Evolutionary conservation across 2,113 vertebrate species (phyloP).

Genomic region (Muntiacus reevesi): DNA sequence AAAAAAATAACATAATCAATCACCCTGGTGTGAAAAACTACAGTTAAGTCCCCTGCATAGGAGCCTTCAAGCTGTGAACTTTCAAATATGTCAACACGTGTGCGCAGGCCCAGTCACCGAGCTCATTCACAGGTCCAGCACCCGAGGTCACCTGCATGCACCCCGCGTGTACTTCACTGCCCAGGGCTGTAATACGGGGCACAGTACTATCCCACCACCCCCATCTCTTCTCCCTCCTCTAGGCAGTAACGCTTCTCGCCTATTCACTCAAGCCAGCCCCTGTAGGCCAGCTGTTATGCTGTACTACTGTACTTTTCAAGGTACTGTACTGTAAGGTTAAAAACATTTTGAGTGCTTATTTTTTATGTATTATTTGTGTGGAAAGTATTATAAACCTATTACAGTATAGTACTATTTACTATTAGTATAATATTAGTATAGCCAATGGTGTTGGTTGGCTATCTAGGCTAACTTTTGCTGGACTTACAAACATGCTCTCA

Average conservation of each 20-base stretch:
- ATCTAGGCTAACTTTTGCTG: not conserved
- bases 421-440: no score
- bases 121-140: accelerated
- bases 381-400: not conserved
- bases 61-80: not conserved
- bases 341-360: not conserved
- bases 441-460: not conserved
- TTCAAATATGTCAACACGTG: not conserved
- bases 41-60: not conserved
- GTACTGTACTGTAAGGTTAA: not conserved
- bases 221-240: not conserved
- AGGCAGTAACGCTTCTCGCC: not conserved
- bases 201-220: not conserved
- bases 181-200: accelerated
- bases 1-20: slow-evolving; percentile 29
- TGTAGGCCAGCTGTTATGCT: not conserved
- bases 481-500: not conserved
- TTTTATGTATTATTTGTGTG: not conserved
- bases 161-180: not conserved
- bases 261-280: not conserved
- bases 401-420: not conserved
- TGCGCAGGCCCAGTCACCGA: not conserved
- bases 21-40: not conserved
- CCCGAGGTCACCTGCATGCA: not conserved
- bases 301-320: not conserved